Percentiles rank a stretch among this genome's conserved stretches.
Evolutionary conservation across 2,797 vertebrate species (phyloP).

Genomic region (Parauchenoglanis ngamensis): DNA sequence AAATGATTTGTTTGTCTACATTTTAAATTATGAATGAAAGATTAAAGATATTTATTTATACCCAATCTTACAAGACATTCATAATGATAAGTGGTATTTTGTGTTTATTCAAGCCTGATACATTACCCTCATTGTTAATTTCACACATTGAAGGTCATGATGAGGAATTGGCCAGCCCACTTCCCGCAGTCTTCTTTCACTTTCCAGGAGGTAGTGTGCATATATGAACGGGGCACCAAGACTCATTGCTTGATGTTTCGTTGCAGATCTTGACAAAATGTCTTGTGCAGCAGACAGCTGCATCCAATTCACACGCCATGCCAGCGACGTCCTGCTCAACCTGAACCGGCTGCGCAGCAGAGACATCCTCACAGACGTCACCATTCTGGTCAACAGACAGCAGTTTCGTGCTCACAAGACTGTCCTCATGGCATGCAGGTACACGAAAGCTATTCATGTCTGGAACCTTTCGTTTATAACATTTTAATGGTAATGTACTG

Average conservation of each 20-base stretch:
- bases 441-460: constrained; percentile 41
- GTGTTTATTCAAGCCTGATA: neutral
- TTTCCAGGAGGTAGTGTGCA: constrained; percentile 1
- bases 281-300: constrained; percentile 96
- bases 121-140: neutral
- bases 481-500: neutral
- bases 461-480: fast-evolving
- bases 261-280: constrained; percentile 83
- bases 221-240: neutral
- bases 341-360: constrained; percentile 93
- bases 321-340: constrained; percentile 97
- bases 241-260: neutral
- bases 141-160: neutral
- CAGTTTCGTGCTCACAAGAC: constrained; percentile 98
- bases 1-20: neutral
- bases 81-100: neutral
- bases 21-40: too few species aligned
- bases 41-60: neutral
- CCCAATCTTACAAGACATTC: neutral
- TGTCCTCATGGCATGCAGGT: constrained; percentile 99
- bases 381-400: constrained; percentile 93
- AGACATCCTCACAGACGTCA: constrained; percentile 96
- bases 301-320: constrained; percentile 98
- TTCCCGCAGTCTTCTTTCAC: constrained; percentile 17
- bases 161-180: neutral